These are phyloP conservation scores for Musca domestica DNA, from an alignment of 1,140 invertebrate genomes.

Conservation along the genomic window DNA sequence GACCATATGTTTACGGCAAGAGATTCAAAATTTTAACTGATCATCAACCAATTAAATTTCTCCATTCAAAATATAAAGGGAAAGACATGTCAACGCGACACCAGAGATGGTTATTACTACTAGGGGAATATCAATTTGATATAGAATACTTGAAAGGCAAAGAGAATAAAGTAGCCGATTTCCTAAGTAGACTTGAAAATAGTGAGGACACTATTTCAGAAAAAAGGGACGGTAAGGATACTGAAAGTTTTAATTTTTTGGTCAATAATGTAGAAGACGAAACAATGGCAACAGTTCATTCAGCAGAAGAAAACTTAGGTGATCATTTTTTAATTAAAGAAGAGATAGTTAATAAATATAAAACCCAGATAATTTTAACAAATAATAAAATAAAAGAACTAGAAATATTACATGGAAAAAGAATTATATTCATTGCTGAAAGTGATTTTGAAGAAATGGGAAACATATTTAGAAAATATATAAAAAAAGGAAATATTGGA, in stretches of 20 bases:
- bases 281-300: conserved; percentile 27
- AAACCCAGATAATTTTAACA: conserved; percentile 27
- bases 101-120: conserved; percentile 52
- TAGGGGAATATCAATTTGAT: conserved; percentile 56
- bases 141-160: conserved; percentile 52
- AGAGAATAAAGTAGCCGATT: conserved; percentile 45
- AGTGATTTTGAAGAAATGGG: background rate
- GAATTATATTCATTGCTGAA: conserved; percentile 11
- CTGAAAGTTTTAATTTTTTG: background rate
- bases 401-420: conserved; percentile 8
- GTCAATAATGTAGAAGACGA: background rate
- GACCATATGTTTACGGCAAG: too few relatives aligned
- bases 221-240: background rate
- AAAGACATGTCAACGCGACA: conserved; percentile 54
- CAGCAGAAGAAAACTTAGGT: conserved; percentile 26
- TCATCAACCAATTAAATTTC: conserved; percentile 54
- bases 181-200: conserved; percentile 4
- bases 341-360: conserved; percentile 30
- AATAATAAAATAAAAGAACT: too few relatives aligned
- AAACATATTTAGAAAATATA: background rate
- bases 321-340: conserved; percentile 28
- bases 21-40: too few relatives aligned
- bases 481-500: background rate
- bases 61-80: conserved; percentile 44
- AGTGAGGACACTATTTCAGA: background rate